Conservation (phyloP, 2,888 invertebrate species). For the Chalcis sispes region DNA sequence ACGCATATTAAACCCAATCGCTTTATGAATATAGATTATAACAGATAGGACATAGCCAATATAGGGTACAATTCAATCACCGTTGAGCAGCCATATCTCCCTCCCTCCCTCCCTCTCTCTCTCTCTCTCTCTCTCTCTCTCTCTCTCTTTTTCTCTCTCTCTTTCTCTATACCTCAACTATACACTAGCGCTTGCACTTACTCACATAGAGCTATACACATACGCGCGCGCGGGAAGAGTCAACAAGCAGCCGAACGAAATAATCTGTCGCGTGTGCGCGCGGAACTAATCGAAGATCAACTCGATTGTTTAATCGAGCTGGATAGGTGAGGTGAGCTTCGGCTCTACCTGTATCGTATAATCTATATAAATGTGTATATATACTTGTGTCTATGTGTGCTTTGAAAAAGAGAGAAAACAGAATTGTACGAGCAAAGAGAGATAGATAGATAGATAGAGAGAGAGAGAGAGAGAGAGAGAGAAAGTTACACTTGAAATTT, state of each 20-base stretch:
- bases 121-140: neutral
- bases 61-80: slow-evolving; percentile 46
- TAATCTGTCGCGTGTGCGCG: slow-evolving; percentile 27
- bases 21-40: slow-evolving; percentile 47
- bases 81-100: neutral
- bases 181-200: too few species aligned
- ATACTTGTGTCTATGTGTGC: too few species aligned
- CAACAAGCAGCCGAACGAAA: slow-evolving; percentile 43
- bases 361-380: too few species aligned
- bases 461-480: too few species aligned
- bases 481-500: too few species aligned
- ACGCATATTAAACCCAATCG: slow-evolving; percentile 32
- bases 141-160: too few species aligned
- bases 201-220: neutral
- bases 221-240: slow-evolving; percentile 19
- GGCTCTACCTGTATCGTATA: too few species aligned
- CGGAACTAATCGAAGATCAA: slow-evolving; percentile 38
- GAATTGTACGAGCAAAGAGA: too few species aligned
- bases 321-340: neutral
- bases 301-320: slow-evolving; percentile 47
- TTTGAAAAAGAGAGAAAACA: too few species aligned
- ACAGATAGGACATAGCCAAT: slow-evolving; percentile 16
- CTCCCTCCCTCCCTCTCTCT: neutral
- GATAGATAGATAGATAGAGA: too few species aligned
- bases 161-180: too few species aligned